Conservation (phyloP, 2,113 vertebrate genomes). For the Macrotis lagotis region DNA sequence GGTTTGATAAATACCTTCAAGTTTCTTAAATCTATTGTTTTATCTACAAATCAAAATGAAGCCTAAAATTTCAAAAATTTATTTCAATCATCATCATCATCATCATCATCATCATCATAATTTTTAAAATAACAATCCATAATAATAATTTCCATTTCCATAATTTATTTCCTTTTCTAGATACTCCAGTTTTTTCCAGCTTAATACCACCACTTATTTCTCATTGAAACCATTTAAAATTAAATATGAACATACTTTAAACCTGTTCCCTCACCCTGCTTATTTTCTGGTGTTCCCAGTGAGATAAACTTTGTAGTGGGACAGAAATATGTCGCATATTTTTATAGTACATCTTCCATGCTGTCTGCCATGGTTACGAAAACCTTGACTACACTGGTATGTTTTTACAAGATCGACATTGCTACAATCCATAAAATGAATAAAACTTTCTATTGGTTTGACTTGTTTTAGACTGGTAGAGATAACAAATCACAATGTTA, state of each 20-base stretch:
- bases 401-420: constrained; percentile 58
- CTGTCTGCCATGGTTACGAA: constrained; percentile 60
- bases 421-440: constrained; percentile 53
- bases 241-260: constrained; percentile 37
- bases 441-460: constrained; percentile 44
- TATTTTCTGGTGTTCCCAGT: not conserved
- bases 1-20: not conserved
- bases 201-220: not conserved
- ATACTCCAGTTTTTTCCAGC: too few relatives aligned
- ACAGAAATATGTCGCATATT: constrained; percentile 55
- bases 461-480: constrained; percentile 33
- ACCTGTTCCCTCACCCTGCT: constrained; percentile 4
- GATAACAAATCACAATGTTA: not conserved
- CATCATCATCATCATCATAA: too few relatives aligned
- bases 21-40: not conserved
- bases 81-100: too few relatives aligned
- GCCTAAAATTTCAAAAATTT: not conserved
- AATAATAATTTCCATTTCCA: too few relatives aligned
- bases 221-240: constrained; percentile 18
- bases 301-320: constrained; percentile 53
- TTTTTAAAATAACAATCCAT: too few relatives aligned
- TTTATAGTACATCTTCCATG: constrained; percentile 60
- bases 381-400: constrained; percentile 55
- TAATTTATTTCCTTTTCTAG: too few relatives aligned
- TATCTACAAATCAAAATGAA: not conserved